Evolutionary conservation across 2,113 vertebrate species (phyloP), one percentile per base, ranked within the genome.

Genomic region (Cryptotis parvus): DNA sequence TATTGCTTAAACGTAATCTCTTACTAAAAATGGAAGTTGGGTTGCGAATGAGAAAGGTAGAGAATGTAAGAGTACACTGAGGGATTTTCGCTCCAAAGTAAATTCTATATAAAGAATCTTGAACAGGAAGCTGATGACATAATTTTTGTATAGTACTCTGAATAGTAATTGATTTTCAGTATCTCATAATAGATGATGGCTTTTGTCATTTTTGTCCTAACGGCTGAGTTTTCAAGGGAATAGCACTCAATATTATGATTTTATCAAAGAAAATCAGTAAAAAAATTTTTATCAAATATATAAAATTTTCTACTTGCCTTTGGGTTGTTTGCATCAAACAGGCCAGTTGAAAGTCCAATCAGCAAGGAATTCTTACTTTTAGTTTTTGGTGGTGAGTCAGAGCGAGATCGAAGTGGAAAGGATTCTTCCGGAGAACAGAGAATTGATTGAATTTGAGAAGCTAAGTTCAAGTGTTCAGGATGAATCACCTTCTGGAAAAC

Each of bases 281-380:
- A 85, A 18, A 39, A 90, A n/a, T 45, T 22, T 29, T 9, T 52
- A 89, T 20, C 33, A 27, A 0, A 93, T n/a, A 45, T 84, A 33
- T 81, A 55, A 37, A 39, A 79, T 2, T 70, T 82, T 80, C 93
- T 12, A 8, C 16, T 98, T 98, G 98, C 99, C 99, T 99, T 99
- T 95, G 99, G 99, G 94, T 99, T 99, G 20, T 99, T 99, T 96
- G 98, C 97, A 95, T 99, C 99, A 94, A 99, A 99, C 80, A 99
- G 98, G 94, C 99, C 99, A 8, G 99, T 99, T 84, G 99, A 99
- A 95, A 99, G 98, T 75, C 99, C 98, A 79, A 99, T 98, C 94
- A 99, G 96, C 87, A 99, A 97, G 4, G 98, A 97, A 61, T 98
- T 97, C 94, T 98, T 98, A 89, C 97, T 98, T 96, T 98, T 98